Percentiles rank a stretch among this genome's conserved stretches.
Conservation (phyloP, 1,140 invertebrate species). For the Caenorhabditis latens region DNA sequence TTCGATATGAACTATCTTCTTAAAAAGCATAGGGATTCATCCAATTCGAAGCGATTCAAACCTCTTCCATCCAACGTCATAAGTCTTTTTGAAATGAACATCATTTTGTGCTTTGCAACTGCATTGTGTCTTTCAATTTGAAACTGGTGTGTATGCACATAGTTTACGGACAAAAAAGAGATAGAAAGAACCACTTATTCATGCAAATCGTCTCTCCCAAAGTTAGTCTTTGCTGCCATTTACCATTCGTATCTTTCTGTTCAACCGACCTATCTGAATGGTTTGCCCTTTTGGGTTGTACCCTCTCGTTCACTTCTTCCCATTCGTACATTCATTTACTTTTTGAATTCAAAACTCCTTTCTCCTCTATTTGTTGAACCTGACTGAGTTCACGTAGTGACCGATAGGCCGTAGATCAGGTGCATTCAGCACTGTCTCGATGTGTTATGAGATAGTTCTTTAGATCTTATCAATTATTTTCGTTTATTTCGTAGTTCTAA, state of each 20-base stretch:
- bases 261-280: neutral
- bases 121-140: neutral
- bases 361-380: neutral
- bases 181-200: conserved; percentile 23
- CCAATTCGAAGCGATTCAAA: too few species aligned
- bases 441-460: neutral
- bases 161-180: neutral
- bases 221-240: conserved; percentile 23
- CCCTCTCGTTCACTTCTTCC: neutral
- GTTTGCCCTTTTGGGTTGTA: neutral
- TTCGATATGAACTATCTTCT: too few species aligned
- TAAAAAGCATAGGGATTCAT: too few species aligned
- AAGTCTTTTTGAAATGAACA: too few species aligned
- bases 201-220: conserved; percentile 11
- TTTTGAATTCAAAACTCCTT: neutral
- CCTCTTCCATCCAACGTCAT: too few species aligned
- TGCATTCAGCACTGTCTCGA: conserved; percentile 6
- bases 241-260: neutral
- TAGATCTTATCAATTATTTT: conserved; percentile 1
- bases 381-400: neutral
- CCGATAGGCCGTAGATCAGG: conserved; percentile 5
- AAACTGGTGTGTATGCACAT: conserved; percentile 36
- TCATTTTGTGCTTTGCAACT: conserved; percentile 2
- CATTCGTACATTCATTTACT: neutral
- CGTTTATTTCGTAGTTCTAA: neutral